Evolutionary conservation across 2,113 vertebrate genomes (phyloP), one percentile per base, ranked within the genome.

Genomic region (Charina bottae): DNA sequence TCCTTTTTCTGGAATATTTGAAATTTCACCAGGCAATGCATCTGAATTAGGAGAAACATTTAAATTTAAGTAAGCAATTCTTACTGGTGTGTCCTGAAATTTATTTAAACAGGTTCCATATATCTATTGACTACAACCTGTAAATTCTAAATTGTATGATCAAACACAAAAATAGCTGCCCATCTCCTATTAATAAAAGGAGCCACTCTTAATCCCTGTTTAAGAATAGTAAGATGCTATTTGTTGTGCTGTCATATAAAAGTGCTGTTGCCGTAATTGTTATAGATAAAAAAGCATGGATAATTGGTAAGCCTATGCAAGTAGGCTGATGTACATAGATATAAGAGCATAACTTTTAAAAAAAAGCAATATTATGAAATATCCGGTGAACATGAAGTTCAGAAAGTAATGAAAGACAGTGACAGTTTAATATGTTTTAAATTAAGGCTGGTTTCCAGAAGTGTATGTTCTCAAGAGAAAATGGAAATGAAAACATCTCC

Each of bases 1-100:
- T 95, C 98, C 99, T 49, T 99, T 99, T 98, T 99, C 99, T 98
- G 99, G 99, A 97, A 98, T 99, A 97, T 99, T 99, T 98, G 99
- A 99, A 98, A 99, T 99, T 95, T 98, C 98, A 92, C 99, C 99
- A 89, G 98, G 99, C 92, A 99, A 99, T 95, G 99, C 99, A 95
- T 98, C 98, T 56, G 99, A 99, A 95, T 98, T 99, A 85, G 99
- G 99, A 94, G 99, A 99, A 96, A 99, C 99, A 21, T 99, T 99
- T 97, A 99, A 99, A 97, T 99, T 99, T 98, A 99, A 99, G 99
- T 99, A 98, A 99, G 95, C 93, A 91, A 91, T 58, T 94, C 90
- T 92, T 92, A n/a, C 85, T 56, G 24, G 19, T 49, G 53, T n/a
- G 6, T 56, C 28, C 88, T 78, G 85, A 95, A 92, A 93, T 89